Base-by-base conservation (phyloP, 2,888 invertebrate genomes). In the Folsomia candida region DNA sequence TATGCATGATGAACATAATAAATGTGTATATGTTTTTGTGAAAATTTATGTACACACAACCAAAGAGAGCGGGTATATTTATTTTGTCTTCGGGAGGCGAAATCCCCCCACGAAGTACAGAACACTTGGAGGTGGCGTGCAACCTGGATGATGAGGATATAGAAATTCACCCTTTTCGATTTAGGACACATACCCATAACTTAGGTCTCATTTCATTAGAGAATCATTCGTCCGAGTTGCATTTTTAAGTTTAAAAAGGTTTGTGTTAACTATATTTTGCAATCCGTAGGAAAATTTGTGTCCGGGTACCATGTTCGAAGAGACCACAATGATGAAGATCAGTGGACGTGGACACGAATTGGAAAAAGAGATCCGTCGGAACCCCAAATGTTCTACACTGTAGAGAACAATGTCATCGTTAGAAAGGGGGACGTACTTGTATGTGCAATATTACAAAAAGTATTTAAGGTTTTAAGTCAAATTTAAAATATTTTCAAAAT, bases 361-460 rank as follows among this genome's bases (percentile, higher is more conserved):
- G 96, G 96, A 29, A 92, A 91, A 84, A 87, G 91, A 78, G 86
- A 94, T 84, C 96, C 96, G 0, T 86, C 92, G 77, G 88, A 90
- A 18, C 94, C 96, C 0, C 93, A 96, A 85, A 95, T 96, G 94
- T 96, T 97, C 85, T 96, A 96, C 83, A 91, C 92, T 0, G 88
- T 93, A 0, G 84, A 85, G 51, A 86, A 87, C 79, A 83, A 83
- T 0, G 84, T 87, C 18, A 2, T 37, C 0, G 89, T 94, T 54
- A 79, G 81, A 0, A 83, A 83, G 63, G 90, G 91, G 0, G 94
- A 95, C 82, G 86, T 87, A 69, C 81, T 95, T 71, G 86, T 85
- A 81, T 81, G 47, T 47, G 18, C 18, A 47, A 47, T 47, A 9
- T 11, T 47, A 47, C 9, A 47, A 47, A 47, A 47, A 47, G 47